These are phyloP conservation scores for Drosophila helvetica DNA, from an alignment of 2,888 invertebrate genomes.

Conservation along the genomic window DNA sequence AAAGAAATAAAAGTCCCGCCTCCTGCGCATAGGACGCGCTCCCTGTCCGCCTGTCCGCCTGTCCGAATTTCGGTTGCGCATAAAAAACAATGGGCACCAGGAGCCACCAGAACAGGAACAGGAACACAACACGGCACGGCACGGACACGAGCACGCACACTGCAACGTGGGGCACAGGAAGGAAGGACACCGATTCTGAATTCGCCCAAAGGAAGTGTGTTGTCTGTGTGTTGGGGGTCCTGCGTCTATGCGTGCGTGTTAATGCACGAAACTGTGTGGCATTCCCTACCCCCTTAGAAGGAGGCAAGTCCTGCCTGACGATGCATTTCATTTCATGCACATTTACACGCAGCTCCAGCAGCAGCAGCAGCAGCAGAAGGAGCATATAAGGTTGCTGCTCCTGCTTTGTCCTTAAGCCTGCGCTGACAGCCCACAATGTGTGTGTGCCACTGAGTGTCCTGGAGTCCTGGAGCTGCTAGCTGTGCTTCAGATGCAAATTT, in stretches of 20 bases:
- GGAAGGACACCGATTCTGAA: slow-evolving; percentile 54
- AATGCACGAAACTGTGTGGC: slow-evolving; percentile 70
- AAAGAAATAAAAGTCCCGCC: slow-evolving; percentile 13
- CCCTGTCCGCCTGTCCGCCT: no score
- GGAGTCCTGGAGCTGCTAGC: slow-evolving; percentile 13
- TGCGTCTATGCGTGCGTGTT: slow-evolving; percentile 73
- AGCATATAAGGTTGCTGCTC: slow-evolving; percentile 23
- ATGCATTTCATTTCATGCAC: slow-evolving; percentile 61
- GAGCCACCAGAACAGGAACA: slow-evolving; percentile 27
- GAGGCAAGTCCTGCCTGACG: slow-evolving; percentile 21
- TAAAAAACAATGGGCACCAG: slow-evolving; percentile 39
- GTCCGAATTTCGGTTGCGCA: neutral
- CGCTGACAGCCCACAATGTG: slow-evolving; percentile 55
- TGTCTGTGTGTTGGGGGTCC: slow-evolving; percentile 2
- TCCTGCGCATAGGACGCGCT: no score
- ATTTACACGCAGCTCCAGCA: slow-evolving; percentile 44
- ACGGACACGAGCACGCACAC: slow-evolving; percentile 12
- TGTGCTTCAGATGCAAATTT: slow-evolving; percentile 69
- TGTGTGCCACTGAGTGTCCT: slow-evolving; percentile 9
- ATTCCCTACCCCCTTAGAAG: slow-evolving; percentile 44
- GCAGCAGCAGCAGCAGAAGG: neutral
- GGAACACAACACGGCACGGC: slow-evolving; percentile 14
- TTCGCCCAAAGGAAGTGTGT: slow-evolving; percentile 55
- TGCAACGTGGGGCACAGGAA: slow-evolving; percentile 23
- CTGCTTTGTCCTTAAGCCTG: slow-evolving; percentile 62